phyloP scores from a whole-genome alignment of 37 sponge, comb jelly and placozoan species.

The Hormiphora californensis region DNA sequence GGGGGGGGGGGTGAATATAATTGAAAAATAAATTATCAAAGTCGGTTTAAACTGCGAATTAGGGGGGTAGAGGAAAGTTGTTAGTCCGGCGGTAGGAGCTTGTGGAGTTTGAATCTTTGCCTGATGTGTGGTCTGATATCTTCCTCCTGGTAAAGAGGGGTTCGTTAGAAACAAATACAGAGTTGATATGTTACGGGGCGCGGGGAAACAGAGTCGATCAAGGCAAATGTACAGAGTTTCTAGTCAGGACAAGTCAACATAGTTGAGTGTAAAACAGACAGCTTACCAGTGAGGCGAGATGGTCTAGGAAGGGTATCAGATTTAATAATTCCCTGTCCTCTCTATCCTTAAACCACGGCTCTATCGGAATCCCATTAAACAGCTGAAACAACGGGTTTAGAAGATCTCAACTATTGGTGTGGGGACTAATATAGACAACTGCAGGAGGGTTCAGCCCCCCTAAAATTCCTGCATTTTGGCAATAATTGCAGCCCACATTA shows the following conservation, averaged over 20 bases:
- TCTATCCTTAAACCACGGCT: conserved; percentile 85
- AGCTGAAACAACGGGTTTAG: conserved; percentile 59
- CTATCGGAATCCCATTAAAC: conserved; percentile 94
- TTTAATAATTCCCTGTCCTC: conserved; percentile 73
- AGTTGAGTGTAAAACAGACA: background rate
- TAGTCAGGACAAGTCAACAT: background rate
- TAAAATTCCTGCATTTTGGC: too few species aligned
- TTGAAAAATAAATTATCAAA: conserved; percentile 45
- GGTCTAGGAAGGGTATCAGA: conserved; percentile 81
- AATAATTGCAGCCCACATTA: too few species aligned
- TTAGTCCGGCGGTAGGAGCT: conserved; percentile 77
- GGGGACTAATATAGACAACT: background rate
- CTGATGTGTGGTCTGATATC: conserved; percentile 83
- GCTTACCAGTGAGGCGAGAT: conserved; percentile 65
- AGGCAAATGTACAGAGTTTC: background rate
- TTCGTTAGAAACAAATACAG: too few species aligned
- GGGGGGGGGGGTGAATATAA: too few species aligned
- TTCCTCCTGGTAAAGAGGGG: conserved; percentile 56
- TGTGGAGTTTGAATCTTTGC: conserved; percentile 81
- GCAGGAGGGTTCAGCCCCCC: background rate
- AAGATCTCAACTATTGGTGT: background rate
- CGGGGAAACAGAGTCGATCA: too few species aligned
- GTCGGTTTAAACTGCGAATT: background rate
- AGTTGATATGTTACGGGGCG: too few species aligned
- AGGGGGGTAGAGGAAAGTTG: background rate